Evolutionary conservation across 2,888 invertebrate species (phyloP).

Genomic region (Tetragonisca angustula): DNA sequence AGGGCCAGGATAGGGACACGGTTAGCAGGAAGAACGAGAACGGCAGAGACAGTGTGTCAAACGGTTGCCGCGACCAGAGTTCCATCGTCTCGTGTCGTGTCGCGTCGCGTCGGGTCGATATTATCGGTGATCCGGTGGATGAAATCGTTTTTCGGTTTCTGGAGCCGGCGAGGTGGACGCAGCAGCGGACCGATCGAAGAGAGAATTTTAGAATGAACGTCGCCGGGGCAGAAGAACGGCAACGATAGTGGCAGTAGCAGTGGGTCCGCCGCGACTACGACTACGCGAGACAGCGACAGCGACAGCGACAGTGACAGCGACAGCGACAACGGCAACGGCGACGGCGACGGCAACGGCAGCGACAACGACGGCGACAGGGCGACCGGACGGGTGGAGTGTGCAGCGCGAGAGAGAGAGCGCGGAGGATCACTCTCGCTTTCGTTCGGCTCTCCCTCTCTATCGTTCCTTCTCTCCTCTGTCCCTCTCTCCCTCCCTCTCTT

Average conservation of each 20-base stretch:
- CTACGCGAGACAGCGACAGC: conserved; percentile 40
- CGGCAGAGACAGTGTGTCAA: conserved; percentile 38
- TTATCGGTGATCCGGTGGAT: conserved; percentile 55
- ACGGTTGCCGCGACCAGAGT: conserved; percentile 30
- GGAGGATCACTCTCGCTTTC: conserved; percentile 79
- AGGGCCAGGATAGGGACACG: conserved; percentile 22
- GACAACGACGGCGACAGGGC: conserved; percentile 51
- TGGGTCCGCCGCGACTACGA: conserved; percentile 4
- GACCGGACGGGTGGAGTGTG: conserved; percentile 60
- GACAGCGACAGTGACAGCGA: conserved; percentile 45
- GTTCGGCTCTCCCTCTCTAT: conserved; percentile 69
- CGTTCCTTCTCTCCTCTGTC: conserved; percentile 56
- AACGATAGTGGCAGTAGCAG: conserved; percentile 43
- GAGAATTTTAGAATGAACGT: conserved; percentile 53
- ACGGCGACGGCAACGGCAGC: conserved; percentile 16
- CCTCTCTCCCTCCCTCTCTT: conserved; percentile 58
- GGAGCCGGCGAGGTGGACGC: conserved; percentile 12
- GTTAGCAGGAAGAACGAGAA: conserved; percentile 2
- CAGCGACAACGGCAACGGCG: conserved; percentile 10
- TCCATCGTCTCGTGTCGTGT: background rate
- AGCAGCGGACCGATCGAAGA: conserved; percentile 34
- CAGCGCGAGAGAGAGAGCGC: conserved; percentile 64
- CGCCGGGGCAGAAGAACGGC: conserved; percentile 40
- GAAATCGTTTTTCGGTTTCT: conserved; percentile 24
- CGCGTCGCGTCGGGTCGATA: conserved; percentile 13